These are phyloP conservation scores for Watersipora subatra DNA, from an alignment of 1,140 invertebrate genomes.

Conservation along the genomic window DNA sequence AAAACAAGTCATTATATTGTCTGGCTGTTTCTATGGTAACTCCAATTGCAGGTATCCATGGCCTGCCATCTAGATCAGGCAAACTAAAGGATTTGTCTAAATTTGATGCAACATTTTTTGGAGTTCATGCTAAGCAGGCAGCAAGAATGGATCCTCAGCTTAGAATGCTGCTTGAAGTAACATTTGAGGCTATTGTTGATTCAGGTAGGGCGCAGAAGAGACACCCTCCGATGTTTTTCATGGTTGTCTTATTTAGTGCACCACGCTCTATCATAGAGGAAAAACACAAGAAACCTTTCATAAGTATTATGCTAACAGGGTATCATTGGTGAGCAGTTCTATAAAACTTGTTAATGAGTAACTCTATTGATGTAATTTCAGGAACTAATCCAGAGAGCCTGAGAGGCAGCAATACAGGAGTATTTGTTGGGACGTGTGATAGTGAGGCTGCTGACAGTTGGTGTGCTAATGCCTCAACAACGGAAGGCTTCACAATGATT, in stretches of 20 bases:
- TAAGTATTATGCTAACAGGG: too few species aligned
- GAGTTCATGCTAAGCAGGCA: conserved; percentile 80
- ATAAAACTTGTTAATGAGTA: too few species aligned
- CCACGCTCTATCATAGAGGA: too few species aligned
- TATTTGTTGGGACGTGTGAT: conserved; percentile 73
- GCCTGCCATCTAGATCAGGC: conserved; percentile 67
- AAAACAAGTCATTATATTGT: too few species aligned
- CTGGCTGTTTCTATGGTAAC: too few species aligned
- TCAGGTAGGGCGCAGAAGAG: conserved; percentile 48
- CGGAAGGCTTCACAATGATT: conserved; percentile 81
- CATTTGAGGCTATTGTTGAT: conserved; percentile 86
- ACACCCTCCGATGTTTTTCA: background rate
- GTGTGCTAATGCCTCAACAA: conserved; percentile 42
- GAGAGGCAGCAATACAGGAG: conserved; percentile 71
- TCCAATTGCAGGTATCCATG: conserved; percentile 54
- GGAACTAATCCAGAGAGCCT: conserved; percentile 63
- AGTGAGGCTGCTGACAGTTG: conserved; percentile 74
- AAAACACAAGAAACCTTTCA: too few species aligned
- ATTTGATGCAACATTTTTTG: conserved; percentile 84
- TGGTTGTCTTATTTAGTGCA: background rate
- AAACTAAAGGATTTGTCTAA: conserved; percentile 73
- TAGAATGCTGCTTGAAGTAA: conserved; percentile 72
- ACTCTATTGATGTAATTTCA: conserved; percentile 31
- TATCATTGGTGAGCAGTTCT: too few species aligned
- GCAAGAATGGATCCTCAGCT: conserved; percentile 89